Evolutionary conservation across 1,140 invertebrate species (phyloP).

Genomic region (Nixonia krombeini): DNA sequence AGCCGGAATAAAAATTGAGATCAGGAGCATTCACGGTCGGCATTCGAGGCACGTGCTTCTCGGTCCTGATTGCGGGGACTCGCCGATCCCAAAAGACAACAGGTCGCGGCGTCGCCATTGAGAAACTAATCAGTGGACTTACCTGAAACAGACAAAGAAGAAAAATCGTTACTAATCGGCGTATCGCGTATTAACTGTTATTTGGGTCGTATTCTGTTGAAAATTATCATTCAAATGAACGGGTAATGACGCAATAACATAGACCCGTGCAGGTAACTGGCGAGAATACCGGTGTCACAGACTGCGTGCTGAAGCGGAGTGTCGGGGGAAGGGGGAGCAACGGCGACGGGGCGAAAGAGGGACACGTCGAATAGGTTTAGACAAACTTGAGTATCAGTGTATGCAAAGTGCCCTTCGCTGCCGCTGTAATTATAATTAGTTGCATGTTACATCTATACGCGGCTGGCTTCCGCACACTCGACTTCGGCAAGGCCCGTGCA

Average conservation of each 20-base stretch:
- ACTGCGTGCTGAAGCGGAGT: too few relatives aligned
- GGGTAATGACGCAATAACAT: conserved; percentile 44
- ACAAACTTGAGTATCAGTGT: conserved; percentile 56
- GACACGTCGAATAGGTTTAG: conserved; percentile 39
- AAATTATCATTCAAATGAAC: conserved; percentile 42
- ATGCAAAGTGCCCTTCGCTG: conserved; percentile 52
- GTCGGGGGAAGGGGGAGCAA: too few relatives aligned
- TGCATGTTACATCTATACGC: conserved; percentile 49
- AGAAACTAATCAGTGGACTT: too few relatives aligned
- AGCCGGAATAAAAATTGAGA: too few relatives aligned
- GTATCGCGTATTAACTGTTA: not conserved
- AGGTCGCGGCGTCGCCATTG: too few relatives aligned
- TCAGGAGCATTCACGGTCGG: too few relatives aligned
- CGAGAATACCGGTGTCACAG: conserved; percentile 14
- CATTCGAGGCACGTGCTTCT: too few relatives aligned
- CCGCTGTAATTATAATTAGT: conserved; percentile 64
- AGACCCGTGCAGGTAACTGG: conserved; percentile 31
- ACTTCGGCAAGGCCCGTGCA: conserved; percentile 37
- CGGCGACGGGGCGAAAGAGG: too few relatives aligned
- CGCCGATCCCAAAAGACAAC: too few relatives aligned
- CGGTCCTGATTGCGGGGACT: too few relatives aligned
- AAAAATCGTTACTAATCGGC: too few relatives aligned
- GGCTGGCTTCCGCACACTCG: conserved; percentile 40
- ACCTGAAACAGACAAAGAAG: too few relatives aligned
- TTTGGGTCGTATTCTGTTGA: conserved; percentile 20